phyloP scores from a whole-genome alignment of 2,888 invertebrate genomes.

The Protophormia terraenovae region DNA sequence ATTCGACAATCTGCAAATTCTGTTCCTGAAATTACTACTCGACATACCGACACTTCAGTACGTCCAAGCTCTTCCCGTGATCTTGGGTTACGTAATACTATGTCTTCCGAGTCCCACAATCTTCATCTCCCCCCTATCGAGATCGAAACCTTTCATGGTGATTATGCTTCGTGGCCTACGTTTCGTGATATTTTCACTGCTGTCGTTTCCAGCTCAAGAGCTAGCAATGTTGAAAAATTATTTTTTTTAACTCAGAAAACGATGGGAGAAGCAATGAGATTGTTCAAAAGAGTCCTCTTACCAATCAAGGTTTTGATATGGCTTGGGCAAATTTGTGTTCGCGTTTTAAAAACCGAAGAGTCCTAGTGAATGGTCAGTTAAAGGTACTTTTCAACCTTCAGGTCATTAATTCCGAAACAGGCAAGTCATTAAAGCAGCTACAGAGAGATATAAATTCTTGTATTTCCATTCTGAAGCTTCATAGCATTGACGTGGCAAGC shows the following conservation, averaged over 20 bases:
- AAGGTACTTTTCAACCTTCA: slow-evolving; percentile 28
- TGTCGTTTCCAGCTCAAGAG: slow-evolving; percentile 10
- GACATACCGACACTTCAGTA: background rate
- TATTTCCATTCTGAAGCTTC: background rate
- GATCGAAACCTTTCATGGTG: background rate
- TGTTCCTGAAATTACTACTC: background rate
- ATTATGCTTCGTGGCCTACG: slow-evolving; percentile 32
- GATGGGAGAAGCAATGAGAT: background rate
- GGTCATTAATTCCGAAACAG: background rate
- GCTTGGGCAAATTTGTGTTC: background rate
- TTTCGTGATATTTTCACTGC: slow-evolving; percentile 55
- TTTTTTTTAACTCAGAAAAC: slow-evolving; percentile 19
- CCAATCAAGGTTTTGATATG: background rate
- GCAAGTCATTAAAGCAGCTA: background rate
- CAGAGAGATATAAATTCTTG: background rate
- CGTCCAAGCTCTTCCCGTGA: background rate
- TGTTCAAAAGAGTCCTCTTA: background rate
- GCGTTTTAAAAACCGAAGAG: slow-evolving; percentile 32
- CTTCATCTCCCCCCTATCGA: background rate
- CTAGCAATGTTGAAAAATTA: slow-evolving; percentile 5
- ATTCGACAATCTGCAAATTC: background rate
- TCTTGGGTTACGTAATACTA: background rate
- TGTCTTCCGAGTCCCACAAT: background rate
- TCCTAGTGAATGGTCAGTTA: slow-evolving; percentile 22
- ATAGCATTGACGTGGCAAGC: no score